phyloP scores from a whole-genome alignment of 1,140 invertebrate species.

The Megathymus violae region DNA sequence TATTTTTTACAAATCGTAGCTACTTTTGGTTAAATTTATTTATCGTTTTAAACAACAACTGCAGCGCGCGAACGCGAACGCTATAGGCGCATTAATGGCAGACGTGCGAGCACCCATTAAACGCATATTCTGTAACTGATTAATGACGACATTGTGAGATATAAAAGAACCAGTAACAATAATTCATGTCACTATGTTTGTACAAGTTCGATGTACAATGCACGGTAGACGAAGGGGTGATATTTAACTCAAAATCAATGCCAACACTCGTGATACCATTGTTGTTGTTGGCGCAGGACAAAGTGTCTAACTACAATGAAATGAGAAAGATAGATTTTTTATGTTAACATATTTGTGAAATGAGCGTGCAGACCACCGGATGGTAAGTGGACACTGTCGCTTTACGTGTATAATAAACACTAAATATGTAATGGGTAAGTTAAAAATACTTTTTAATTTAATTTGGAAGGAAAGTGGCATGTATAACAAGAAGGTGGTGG shows the following conservation, averaged over 20 bases:
- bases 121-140: constrained; percentile 52
- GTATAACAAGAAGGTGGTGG: too few relatives aligned
- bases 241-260: constrained; percentile 76
- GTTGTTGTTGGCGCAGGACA: not conserved
- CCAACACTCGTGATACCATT: constrained; percentile 37
- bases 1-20: too few relatives aligned
- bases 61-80: constrained; percentile 13
- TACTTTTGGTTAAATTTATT: not conserved
- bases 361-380: too few relatives aligned
- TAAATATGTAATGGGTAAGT: too few relatives aligned
- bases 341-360: too few relatives aligned
- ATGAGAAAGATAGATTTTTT: too few relatives aligned
- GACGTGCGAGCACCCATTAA: constrained; percentile 41
- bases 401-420: too few relatives aligned
- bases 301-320: too few relatives aligned
- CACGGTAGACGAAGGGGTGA: constrained; percentile 63
- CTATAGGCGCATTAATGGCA: constrained; percentile 28
- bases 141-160: constrained; percentile 50
- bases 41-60: constrained; percentile 11
- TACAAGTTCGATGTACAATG: constrained; percentile 61
- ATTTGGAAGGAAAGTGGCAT: not conserved
- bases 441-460: too few relatives aligned
- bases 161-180: constrained; percentile 63
- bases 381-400: too few relatives aligned
- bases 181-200: constrained; percentile 72